Conservation (phyloP, 1,140 invertebrate species). For the Meteorus sp. region DNA sequence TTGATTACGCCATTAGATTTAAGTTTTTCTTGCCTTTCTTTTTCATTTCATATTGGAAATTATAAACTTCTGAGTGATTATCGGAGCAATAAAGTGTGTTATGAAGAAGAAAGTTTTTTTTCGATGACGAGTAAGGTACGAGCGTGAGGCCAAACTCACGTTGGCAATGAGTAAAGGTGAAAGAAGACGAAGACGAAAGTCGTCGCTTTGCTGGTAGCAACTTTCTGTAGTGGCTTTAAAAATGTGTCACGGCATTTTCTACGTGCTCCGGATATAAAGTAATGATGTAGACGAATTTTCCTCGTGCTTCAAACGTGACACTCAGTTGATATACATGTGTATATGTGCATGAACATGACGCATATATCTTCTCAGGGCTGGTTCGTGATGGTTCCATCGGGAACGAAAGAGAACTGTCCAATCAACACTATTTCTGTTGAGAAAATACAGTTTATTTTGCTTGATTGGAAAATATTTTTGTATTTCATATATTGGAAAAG, state of each 20-base stretch:
- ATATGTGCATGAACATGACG: conserved; percentile 1
- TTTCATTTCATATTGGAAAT: too few relatives aligned
- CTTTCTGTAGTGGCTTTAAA: conserved; percentile 26
- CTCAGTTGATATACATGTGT: neutral
- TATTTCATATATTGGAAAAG: too few relatives aligned
- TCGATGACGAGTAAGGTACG: conserved; percentile 21
- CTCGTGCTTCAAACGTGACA: conserved; percentile 6
- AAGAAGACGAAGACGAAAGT: conserved; percentile 5
- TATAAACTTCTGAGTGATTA: too few relatives aligned
- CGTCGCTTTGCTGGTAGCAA: neutral
- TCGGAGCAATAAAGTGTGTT: conserved; percentile 24
- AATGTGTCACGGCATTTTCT: conserved; percentile 38
- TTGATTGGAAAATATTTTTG: too few relatives aligned
- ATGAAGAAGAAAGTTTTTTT: conserved; percentile 5
- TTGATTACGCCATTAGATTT: too few relatives aligned
- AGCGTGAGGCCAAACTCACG: conserved; percentile 16
- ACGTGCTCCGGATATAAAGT: conserved; percentile 30
- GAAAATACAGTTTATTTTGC: too few relatives aligned
- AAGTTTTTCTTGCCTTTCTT: too few relatives aligned
- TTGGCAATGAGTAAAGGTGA: neutral
- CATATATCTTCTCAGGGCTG: too few relatives aligned
- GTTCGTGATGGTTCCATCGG: too few relatives aligned
- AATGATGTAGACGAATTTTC: conserved; percentile 16
- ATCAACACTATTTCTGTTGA: too few relatives aligned
- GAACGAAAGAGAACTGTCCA: too few relatives aligned